Evolutionary conservation across 2,888 invertebrate species (phyloP).

Genomic region (Eremobia ochroleuca): DNA sequence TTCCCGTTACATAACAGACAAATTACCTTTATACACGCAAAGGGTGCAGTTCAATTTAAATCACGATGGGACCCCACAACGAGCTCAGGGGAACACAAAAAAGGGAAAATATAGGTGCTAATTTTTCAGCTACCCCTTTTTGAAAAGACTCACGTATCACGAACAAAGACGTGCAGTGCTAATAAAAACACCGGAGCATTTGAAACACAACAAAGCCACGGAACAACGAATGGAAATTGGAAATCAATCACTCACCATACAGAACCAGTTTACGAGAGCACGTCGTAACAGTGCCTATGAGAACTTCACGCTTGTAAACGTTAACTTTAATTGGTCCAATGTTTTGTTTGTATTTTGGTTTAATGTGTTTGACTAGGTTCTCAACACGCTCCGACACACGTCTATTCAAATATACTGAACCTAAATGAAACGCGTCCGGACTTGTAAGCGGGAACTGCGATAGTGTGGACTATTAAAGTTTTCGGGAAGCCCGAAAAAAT

Average conservation of each 20-base stretch:
- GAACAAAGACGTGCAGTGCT: constrained; percentile 59
- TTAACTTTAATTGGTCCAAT: constrained; percentile 64
- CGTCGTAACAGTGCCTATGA: constrained; percentile 47
- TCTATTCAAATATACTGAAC: constrained; percentile 51
- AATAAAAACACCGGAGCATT: constrained; percentile 68
- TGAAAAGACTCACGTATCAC: constrained; percentile 61
- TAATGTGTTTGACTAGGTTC: constrained; percentile 48
- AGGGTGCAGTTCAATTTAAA: constrained; percentile 69
- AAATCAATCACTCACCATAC: constrained; percentile 68
- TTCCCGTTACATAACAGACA: constrained; percentile 47
- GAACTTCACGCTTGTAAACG: constrained; percentile 63
- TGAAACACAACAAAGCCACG: constrained; percentile 61
- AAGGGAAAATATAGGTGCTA: constrained; percentile 49
- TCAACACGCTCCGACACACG: constrained; percentile 35
- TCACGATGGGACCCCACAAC: constrained; percentile 45
- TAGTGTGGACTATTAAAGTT: constrained; percentile 52
- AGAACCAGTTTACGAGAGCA: constrained; percentile 61
- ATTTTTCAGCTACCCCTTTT: constrained; percentile 59
- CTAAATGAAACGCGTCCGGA: constrained; percentile 54
- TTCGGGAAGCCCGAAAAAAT: constrained; percentile 44
- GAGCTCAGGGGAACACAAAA: constrained; percentile 49
- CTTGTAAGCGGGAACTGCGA: constrained; percentile 35
- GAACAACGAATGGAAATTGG: constrained; percentile 63
- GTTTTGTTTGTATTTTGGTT: constrained; percentile 61
- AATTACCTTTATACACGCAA: constrained; percentile 63